phyloP scores from a whole-genome alignment of 2,888 invertebrate genomes.

The Trichogramma dendrolimi region DNA sequence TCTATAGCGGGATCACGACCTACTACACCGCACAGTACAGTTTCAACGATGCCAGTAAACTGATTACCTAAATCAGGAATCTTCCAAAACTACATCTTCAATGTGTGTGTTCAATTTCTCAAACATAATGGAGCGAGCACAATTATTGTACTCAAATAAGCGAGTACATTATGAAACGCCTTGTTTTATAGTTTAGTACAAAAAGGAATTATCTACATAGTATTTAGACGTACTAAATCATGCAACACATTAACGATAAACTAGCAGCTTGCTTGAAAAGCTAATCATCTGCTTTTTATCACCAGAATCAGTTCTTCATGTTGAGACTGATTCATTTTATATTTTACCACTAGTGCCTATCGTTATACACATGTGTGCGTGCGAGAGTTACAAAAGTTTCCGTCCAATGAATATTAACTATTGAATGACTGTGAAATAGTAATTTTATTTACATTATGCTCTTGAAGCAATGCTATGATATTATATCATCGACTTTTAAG shows the following conservation, averaged over 20 bases:
- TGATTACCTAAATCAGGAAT: not conserved
- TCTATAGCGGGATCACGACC: conserved; percentile 85
- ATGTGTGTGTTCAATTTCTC: not conserved
- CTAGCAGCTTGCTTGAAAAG: conserved; percentile 1
- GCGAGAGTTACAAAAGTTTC: conserved; percentile 3
- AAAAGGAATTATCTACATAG: not conserved
- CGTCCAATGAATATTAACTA: conserved; percentile 10
- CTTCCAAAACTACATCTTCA: too few relatives aligned
- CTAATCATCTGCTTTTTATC: not conserved
- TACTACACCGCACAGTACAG: conserved; percentile 86
- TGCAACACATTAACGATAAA: not conserved
- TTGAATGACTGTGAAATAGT: not conserved
- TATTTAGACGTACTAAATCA: not conserved
- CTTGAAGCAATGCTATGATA: not conserved
- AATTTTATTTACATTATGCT: not conserved
- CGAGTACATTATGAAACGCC: not conserved
- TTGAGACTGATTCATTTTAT: conserved; percentile 12
- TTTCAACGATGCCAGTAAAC: conserved; percentile 77
- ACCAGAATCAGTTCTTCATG: not conserved
- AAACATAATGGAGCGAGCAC: conserved; percentile 1
- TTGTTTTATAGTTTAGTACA: conserved; percentile 13
- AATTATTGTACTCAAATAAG: not conserved
- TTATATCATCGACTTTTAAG: not conserved
- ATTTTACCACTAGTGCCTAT: conserved; percentile 15
- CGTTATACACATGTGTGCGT: not conserved